A percentile compares a stretch with the other conserved stretches of the same genome.
Conservation (phyloP, 92 coral and sea anemone species). For the Palythoa caribaeorum region DNA sequence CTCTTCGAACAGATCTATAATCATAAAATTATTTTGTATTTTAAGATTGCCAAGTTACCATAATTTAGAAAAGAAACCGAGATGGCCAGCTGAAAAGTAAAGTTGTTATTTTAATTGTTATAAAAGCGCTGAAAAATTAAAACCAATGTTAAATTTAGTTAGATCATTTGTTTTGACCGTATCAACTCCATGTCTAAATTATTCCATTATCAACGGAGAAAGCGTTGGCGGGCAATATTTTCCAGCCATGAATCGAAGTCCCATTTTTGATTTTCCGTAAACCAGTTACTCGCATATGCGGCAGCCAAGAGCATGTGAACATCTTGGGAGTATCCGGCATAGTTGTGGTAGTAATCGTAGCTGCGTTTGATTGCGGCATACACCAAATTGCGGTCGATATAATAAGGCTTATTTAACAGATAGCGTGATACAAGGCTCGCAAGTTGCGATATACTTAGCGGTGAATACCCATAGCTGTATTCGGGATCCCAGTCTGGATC, state of each 20-base stretch:
- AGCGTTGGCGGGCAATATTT: constrained; percentile 76
- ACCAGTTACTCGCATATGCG: constrained; percentile 92
- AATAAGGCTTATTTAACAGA: constrained; percentile 80
- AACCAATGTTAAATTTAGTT: background rate
- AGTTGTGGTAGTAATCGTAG: constrained; percentile 88
- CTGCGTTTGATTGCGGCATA: constrained; percentile 89
- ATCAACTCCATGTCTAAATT: background rate
- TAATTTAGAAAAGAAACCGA: background rate
- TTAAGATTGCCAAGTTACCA: background rate
- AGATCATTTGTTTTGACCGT: background rate
- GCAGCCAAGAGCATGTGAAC: constrained; percentile 97
- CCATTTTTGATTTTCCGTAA: constrained; percentile 85
- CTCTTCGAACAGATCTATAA: no score
- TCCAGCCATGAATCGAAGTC: constrained; percentile 84
- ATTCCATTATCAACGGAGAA: constrained; percentile 50
- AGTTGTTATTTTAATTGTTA: background rate
- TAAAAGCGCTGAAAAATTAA: constrained; percentile 17
- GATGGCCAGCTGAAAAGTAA: background rate
- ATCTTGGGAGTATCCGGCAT: constrained; percentile 95
- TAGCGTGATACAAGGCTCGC: constrained; percentile 84
- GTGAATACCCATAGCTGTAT: constrained; percentile 94
- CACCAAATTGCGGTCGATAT: constrained; percentile 78
- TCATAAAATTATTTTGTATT: background rate
- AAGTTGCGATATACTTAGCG: constrained; percentile 84
- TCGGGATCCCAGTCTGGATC: constrained; percentile 95